Evolutionary conservation across 2,888 invertebrate species (phyloP).

Genomic region (Apamea monoglypha): DNA sequence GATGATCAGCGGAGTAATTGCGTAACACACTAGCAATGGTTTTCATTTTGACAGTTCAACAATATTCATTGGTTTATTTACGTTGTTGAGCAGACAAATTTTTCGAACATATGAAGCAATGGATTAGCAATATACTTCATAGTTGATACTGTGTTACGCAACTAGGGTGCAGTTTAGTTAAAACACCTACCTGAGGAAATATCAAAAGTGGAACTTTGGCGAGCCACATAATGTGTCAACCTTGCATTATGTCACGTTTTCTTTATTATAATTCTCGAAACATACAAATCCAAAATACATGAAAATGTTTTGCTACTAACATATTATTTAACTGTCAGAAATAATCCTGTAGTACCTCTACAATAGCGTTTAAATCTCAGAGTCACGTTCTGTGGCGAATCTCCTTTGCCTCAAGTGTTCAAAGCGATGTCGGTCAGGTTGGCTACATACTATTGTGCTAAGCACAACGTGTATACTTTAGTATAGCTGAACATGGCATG

Average conservation of each 20-base stretch:
- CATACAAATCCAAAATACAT: neutral
- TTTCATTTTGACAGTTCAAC: neutral
- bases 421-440: constrained; percentile 32
- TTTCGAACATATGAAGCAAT: neutral
- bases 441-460: constrained; percentile 16
- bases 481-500: neutral
- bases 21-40: neutral
- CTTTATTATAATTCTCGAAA: constrained; percentile 2
- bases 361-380: constrained; percentile 20
- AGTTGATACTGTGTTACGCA: neutral
- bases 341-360: neutral
- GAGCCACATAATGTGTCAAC: neutral
- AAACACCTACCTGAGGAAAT: neutral
- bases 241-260: constrained; percentile 2
- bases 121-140: neutral
- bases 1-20: neutral
- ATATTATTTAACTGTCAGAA: constrained; percentile 3
- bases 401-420: constrained; percentile 1
- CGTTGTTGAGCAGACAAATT: neutral
- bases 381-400: constrained; percentile 45
- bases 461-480: constrained; percentile 10
- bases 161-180: neutral
- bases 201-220: neutral
- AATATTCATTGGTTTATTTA: neutral
- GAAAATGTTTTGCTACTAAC: constrained; percentile 14